These are phyloP conservation scores for Pogonocichla stellata DNA, from an alignment of 2,113 vertebrate species.

Conservation along the genomic window DNA sequence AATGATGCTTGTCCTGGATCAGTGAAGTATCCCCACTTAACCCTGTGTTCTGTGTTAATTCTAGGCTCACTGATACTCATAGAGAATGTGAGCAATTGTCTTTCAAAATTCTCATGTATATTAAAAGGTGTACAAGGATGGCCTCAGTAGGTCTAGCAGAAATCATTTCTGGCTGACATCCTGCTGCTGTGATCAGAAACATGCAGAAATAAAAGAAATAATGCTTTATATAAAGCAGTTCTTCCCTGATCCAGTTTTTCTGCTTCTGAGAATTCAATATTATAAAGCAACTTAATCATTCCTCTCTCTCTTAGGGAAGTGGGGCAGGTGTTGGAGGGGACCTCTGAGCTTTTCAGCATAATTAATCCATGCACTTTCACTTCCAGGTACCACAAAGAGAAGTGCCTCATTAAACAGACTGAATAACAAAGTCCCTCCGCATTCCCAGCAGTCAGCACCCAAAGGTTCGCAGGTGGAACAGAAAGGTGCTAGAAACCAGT, in stretches of 20 bases:
- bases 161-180: not conserved
- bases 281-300: not conserved
- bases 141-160: not conserved
- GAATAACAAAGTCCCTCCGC: conserved; percentile 81
- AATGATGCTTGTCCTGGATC: not conserved
- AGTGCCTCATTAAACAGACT: conserved; percentile 88
- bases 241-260: conserved; percentile 26
- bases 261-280: not conserved
- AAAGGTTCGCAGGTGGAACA: conserved; percentile 82
- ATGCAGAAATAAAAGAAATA: not conserved
- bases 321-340: conserved; percentile 3
- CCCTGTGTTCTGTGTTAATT: not conserved
- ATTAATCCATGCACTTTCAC: conserved; percentile 68
- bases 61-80: not conserved
- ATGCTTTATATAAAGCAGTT: not conserved
- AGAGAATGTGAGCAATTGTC: not conserved
- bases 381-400: conserved; percentile 84
- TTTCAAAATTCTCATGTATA: not conserved
- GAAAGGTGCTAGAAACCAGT: conserved; percentile 80
- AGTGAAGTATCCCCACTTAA: not conserved
- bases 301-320: not conserved
- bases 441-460: conserved; percentile 78
- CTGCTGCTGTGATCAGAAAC: not conserved
- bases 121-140: not conserved
- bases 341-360: not conserved